These are phyloP conservation scores for Megalops atlanticus DNA, from an alignment of 2,113 vertebrate genomes.

Conservation along the genomic window DNA sequence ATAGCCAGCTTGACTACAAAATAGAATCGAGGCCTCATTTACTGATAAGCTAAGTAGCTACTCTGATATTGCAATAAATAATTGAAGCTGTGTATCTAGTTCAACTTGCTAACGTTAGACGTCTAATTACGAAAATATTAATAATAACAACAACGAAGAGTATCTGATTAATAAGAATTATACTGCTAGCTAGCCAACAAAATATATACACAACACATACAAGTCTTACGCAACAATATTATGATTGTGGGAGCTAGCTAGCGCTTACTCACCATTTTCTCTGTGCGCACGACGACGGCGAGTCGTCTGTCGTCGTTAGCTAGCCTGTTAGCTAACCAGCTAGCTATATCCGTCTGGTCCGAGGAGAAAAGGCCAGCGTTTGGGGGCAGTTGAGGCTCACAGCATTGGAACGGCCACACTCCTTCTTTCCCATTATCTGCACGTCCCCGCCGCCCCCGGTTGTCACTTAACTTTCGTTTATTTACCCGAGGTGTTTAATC, in stretches of 20 bases:
- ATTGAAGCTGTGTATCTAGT: too few species aligned
- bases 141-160: neutral
- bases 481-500: neutral
- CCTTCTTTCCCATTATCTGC: conserved; percentile 50
- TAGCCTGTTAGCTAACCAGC: conserved; percentile 32
- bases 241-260: too few species aligned
- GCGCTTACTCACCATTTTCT: conserved; percentile 53
- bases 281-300: conserved; percentile 32
- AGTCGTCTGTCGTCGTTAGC: conserved; percentile 18
- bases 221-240: neutral
- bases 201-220: neutral
- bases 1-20: neutral
- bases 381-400: conserved; percentile 30
- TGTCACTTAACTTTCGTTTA: neutral
- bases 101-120: too few species aligned
- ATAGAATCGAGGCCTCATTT: too few species aligned
- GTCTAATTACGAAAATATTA: neutral
- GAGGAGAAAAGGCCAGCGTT: conserved; percentile 28
- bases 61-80: too few species aligned
- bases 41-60: too few species aligned
- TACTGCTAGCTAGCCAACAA: neutral
- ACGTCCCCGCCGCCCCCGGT: conserved; percentile 10
- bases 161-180: neutral
- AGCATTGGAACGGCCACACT: conserved; percentile 11
- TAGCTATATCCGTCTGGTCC: conserved; percentile 18